Base-by-base conservation (phyloP, 37 sponge, comb jelly and placozoan genomes). In the Chondrilla cf. caribensis region DNA sequence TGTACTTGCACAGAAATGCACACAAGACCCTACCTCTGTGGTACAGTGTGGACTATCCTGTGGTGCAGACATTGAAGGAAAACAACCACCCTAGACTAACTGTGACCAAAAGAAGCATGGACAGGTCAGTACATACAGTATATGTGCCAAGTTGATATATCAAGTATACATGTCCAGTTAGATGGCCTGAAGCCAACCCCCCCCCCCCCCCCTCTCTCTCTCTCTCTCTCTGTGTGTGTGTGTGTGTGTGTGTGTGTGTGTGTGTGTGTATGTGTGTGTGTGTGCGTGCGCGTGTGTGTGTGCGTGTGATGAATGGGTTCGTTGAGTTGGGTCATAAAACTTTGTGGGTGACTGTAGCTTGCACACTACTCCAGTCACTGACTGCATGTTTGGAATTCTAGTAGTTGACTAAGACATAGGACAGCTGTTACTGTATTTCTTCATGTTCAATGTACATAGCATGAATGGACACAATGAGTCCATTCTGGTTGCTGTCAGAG, bases 21-120 rank as follows among this genome's bases (percentile, higher is more conserved):
- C 58, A 76, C 64, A 19, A n/a, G 8, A 79, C 41, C 43, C 78
- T 89, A 18, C 92, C 92, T 18, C 83, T 95, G 32, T 95, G 95
- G 95, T 95, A 89, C 86, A 73, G 76, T 42, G 24, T 37, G 7
- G 76, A 73, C 9, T 85, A 89, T 25, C 70, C 77, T 22, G 62
- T 47, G 24, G 77, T 57, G 29, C 70, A 40, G 9, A 41, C 44
- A 26, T 72, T 73, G 22, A 78, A 83, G 58, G 33, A 77, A 9
- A 35, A 47, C 39, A 57, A 70, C 39, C 90, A 93, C 58, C 84
- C 87, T 22, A 11, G 36, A 1, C 66, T 86, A 36, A 68, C 21
- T 22, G 4, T 62, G 15, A 43, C 54, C 40, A 57, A 54, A 47
- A 6, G 51, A 11, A 37, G 43, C 6, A 38, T 76, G 77, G 21